Percentiles rank a stretch among this genome's conserved stretches.
These are phyloP conservation scores for Onthophagus sagittarius DNA, from an alignment of 2,888 invertebrate genomes.

Conservation along the genomic window DNA sequence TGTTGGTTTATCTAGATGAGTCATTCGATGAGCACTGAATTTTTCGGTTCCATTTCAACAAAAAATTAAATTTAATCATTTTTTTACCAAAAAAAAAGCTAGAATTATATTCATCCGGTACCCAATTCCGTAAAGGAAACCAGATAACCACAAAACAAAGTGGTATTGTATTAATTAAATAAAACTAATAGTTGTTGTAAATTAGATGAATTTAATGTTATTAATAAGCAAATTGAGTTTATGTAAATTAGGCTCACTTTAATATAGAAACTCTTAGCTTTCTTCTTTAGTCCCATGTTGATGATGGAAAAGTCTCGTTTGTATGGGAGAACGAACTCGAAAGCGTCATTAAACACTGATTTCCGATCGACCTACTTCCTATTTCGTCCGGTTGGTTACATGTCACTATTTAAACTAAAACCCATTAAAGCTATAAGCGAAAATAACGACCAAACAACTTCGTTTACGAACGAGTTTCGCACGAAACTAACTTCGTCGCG, in stretches of 20 bases:
- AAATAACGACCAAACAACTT: neutral
- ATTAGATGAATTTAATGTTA: no score
- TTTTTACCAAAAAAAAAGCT: no score
- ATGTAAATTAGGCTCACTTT: slow-evolving; percentile 13
- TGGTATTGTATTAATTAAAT: no score
- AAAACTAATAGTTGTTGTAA: no score
- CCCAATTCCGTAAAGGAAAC: no score
- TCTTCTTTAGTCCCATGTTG: slow-evolving; percentile 17
- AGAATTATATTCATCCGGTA: no score
- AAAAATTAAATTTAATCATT: no score
- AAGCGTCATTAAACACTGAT: slow-evolving; percentile 2
- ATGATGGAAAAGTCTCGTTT: neutral
- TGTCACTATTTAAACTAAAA: slow-evolving; percentile 1
- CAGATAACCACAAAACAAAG: no score
- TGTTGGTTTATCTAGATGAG: neutral
- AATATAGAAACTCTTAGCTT: slow-evolving; percentile 19
- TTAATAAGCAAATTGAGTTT: no score
- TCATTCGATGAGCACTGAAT: neutral
- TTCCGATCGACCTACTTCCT: slow-evolving; percentile 6
- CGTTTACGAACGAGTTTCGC: neutral
- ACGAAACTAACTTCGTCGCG: neutral
- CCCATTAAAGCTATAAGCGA: neutral
- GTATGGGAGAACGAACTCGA: neutral
- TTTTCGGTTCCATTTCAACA: no score
- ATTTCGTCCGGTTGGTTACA: neutral